Evolutionary conservation across 1,140 invertebrate genomes (phyloP), one percentile per base, ranked within the genome.

Genomic region (Apis florea): DNA sequence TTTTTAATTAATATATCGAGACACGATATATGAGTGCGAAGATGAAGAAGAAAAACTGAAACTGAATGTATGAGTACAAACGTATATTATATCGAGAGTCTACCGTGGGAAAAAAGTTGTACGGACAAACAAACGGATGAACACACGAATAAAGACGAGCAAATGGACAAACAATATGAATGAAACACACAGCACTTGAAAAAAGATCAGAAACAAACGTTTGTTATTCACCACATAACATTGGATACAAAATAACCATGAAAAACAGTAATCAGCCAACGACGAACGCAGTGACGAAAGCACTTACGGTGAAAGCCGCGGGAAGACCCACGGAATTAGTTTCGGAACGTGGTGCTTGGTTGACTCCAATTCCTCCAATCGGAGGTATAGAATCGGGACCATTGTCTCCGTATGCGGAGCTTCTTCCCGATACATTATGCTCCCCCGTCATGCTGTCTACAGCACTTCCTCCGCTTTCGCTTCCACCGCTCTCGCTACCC

Each of bases 401-500:
- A 86, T 94, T 94, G 89, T 96, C 96, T 85, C 97, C 97, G 92
- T 98, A 98, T 1, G 97, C 97, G 88, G 97, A 98, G 93, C 97
- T 98, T 54, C 97, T 95, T 51, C 97, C 97, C 21, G 97, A 98
- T 12, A 96, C 95, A 89, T 95, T 96, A 82, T 96, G 95, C 83
- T 97, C 97, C n/a, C 97, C 97, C 66, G 97, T 97, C 85, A 98
- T 97, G 88, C 97, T 98, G 90, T 98, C 98, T 63, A 97, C 97
- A 61, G 97, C 97, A 92, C 97, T 98, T 72, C 97, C 97, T 63
- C 97, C 97, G 93, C 97, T 98, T 91, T 98, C 98, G 58, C 97
- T 98, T 58, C 96, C 96, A 66, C 95, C 95, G 84, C 97, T 98
- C 92, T 98, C 98, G 56, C 97, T 98, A 24, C 96, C 96, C 82